Percentiles rank a stretch among this genome's conserved stretches.
These are phyloP conservation scores for Hypomecis atomaria DNA, from an alignment of 2,888 invertebrate species.

Conservation along the genomic window DNA sequence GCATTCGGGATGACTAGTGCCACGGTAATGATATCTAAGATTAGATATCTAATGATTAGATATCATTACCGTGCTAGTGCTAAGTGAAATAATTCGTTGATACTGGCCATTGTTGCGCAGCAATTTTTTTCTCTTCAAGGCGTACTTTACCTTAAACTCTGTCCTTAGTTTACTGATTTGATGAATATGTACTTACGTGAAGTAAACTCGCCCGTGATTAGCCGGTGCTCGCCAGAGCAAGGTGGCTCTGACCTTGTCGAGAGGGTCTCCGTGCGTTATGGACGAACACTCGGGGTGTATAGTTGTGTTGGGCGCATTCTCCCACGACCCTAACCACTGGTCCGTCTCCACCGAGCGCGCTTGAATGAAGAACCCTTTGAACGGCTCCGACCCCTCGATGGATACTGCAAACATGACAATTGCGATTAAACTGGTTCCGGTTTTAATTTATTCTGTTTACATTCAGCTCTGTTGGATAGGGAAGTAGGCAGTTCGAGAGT, in stretches of 20 bases:
- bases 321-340: conserved; percentile 91
- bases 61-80: no score
- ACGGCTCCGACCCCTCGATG: conserved; percentile 84
- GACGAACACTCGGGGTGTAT: conserved; percentile 91
- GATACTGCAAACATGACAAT: conserved; percentile 73
- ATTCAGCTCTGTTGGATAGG: no score
- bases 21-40: no score
- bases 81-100: no score
- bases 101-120: no score
- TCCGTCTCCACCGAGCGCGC: conserved; percentile 89
- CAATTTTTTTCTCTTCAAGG: no score
- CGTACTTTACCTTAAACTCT: no score
- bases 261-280: conserved; percentile 91
- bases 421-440: neutral
- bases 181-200: conserved; percentile 89
- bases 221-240: conserved; percentile 90
- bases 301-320: conserved; percentile 89
- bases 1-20: no score
- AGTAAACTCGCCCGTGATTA: conserved; percentile 89
- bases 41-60: no score
- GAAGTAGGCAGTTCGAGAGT: no score
- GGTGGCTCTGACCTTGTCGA: conserved; percentile 89
- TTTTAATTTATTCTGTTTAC: no score
- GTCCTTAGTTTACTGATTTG: no score
- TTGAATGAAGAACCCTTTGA: conserved; percentile 94